Evolutionary conservation across 2,888 invertebrate species (phyloP), one percentile per base, ranked within the genome.

Genomic region (Polyommatus iphigenia): DNA sequence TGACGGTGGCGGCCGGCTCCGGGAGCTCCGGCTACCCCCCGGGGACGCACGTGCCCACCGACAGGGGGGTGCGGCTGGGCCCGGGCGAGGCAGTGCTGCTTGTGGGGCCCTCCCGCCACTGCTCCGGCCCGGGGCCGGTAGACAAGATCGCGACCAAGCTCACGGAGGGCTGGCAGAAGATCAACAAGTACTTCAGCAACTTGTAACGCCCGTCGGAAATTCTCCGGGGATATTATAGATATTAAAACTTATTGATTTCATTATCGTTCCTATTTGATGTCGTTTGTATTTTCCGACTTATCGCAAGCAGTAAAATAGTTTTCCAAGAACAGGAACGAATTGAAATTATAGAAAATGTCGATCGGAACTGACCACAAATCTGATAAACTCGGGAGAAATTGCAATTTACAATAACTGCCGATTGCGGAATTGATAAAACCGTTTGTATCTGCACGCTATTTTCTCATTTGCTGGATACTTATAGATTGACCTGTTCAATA

Each of bases 141-240:
- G 94, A 94, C 79, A 93, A 91, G 80, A 94, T 94, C 20, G 87
- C 94, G 32, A 91, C 78, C 78, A 94, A 92, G 79, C 81, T 94
- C n/a, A 85, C 90, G 0, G 94, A 94, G 80, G 94, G 94, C 0
- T 93, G 93, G 92, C 92, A 93, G 84, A 94, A 92, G 82, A 82
- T 94, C 79, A 94, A 93, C 84, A 93, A 93, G 84, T 94, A 93
- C 83, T 93, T 94, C 78, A 88, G 87, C 79, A 88, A 85, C 79
- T 76, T 81, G 4, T 86, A 83, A 83, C 54, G 15, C 62, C 4
- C 59, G 59, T 24, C 13, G 4, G 13, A 1, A 20, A 24, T 20
- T 24, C 20, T 24, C 59, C 8, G 20, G n/a, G 13, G 62, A 13
- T 24, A n/a, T n/a, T 0, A 62, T 62, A 62, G 20, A 62, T 20